Base-by-base conservation (phyloP, 2,113 vertebrate genomes). In the Xiphophorus hellerii region DNA sequence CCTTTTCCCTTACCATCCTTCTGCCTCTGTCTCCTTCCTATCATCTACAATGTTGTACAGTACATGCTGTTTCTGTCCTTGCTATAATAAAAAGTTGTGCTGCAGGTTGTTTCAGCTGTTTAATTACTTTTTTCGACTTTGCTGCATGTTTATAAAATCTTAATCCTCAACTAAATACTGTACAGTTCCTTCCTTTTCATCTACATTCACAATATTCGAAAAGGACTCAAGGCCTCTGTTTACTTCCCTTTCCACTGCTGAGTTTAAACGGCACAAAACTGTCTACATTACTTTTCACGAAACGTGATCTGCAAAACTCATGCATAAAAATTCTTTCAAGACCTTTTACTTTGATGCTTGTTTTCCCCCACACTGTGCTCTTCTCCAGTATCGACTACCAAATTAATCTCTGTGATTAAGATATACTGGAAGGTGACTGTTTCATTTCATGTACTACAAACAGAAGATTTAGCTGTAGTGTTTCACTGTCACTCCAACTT, bases 381-480 rank as follows among this genome's bases (percentile, higher is more conserved):
- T 81, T 66, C 33, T 77, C 71, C 10, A 67, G 31, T 35, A 79
- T 84, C 8, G 73, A 77, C 87, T 83, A 72, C 69, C 83, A 85
- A 88, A 90, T 85, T 69, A 89, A 92, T 92, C 86, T 84, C 78
- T 90, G 83, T 91, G 84, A 92, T 93, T 89, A 89, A 86, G 74
- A 80, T 64, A 64, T 86, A 86, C 78, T 89, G 78, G 71, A 72
- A 84, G 79, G 83, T 89, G 83, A 88, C 42, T 28, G 68, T 78
- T 84, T 73, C 72, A 65, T 82, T 89, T 83, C 85, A 83, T 81
- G 81, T 86, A 86, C 76, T 82, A 85, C 87, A 90, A 86, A 85
- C 86, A 84, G 71, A 84, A 80, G 82, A 90, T 87, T 82, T 83
- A 80, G 73, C 83, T 69, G 68, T 67, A 64, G 69, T 87, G 84